Evolutionary conservation across 2,888 invertebrate genomes (phyloP).

Genomic region (Scaptomyza polygonia): DNA sequence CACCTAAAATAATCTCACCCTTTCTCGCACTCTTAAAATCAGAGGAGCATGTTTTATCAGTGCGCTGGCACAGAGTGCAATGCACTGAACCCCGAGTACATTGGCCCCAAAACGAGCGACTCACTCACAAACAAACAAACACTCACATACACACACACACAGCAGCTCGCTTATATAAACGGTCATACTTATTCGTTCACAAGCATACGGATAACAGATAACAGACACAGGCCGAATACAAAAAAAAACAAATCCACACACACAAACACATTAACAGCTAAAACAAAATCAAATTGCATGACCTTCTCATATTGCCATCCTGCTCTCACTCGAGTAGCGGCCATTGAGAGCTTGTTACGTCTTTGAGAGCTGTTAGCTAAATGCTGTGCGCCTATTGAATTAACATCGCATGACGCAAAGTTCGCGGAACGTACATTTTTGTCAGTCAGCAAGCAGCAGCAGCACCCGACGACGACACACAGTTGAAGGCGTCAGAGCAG

Average conservation of each 20-base stretch:
- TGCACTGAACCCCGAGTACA: slow-evolving; percentile 69
- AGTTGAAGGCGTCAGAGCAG: slow-evolving; percentile 12
- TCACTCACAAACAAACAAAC: neutral
- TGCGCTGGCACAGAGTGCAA: slow-evolving; percentile 59
- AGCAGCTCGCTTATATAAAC: slow-evolving; percentile 11
- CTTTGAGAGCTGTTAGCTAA: slow-evolving; percentile 32
- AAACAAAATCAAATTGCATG: slow-evolving; percentile 27
- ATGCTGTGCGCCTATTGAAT: slow-evolving; percentile 77
- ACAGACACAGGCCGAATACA: slow-evolving; percentile 39
- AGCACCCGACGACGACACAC: slow-evolving; percentile 4
- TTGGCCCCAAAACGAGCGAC: slow-evolving; percentile 60
- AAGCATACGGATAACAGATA: slow-evolving; percentile 61
- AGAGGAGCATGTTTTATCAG: slow-evolving; percentile 7
- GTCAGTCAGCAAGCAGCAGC: slow-evolving; percentile 28
- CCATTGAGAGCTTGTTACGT: slow-evolving; percentile 70
- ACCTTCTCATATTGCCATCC: slow-evolving; percentile 58
- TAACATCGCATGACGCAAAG: slow-evolving; percentile 85
- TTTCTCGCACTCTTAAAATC: neutral
- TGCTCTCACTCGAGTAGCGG: slow-evolving; percentile 43
- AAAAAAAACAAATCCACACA: slow-evolving; percentile 4
- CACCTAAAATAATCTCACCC: neutral
- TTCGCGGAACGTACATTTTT: slow-evolving; percentile 80
- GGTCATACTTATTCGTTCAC: slow-evolving; percentile 47
- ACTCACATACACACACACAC: slow-evolving; percentile 1
- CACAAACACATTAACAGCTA: slow-evolving; percentile 18